Evolutionary conservation across 2,888 invertebrate species (phyloP).

Genomic region (Melolontha melolontha): DNA sequence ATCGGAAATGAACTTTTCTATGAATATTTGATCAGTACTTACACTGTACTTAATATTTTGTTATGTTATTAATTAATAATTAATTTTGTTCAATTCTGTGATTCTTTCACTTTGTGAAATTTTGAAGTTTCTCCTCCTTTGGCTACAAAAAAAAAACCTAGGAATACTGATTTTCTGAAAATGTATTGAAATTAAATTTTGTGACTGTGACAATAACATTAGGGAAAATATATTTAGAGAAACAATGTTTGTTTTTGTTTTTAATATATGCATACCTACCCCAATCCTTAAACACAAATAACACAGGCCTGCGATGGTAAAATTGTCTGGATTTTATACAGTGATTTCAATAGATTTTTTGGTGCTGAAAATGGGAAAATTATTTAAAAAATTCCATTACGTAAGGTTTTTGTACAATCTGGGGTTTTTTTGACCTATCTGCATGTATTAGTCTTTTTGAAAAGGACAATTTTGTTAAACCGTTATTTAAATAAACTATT

Average conservation of each 20-base stretch:
- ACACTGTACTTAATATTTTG: conserved; percentile 30
- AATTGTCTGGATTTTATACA: no score
- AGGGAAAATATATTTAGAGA: conserved; percentile 57
- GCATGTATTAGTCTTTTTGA: no score
- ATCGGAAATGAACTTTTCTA: not conserved
- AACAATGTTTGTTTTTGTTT: conserved; percentile 38
- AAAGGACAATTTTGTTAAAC: no score
- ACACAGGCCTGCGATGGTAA: no score
- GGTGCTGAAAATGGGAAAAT: no score
- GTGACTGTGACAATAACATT: conserved; percentile 65
- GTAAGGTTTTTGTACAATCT: no score
- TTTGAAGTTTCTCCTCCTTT: conserved; percentile 17
- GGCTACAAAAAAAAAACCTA: not conserved
- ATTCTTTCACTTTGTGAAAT: conserved; percentile 20
- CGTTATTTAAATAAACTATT: no score
- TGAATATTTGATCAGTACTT: conserved; percentile 26
- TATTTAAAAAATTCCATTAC: no score
- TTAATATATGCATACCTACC: not conserved
- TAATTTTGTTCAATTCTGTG: conserved; percentile 30
- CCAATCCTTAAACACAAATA: no score
- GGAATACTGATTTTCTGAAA: conserved; percentile 8
- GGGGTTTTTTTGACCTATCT: no score
- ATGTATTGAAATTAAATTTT: conserved; percentile 50
- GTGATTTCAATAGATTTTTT: no score
- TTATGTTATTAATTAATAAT: conserved; percentile 22